These are phyloP conservation scores for Euclidia mi DNA, from an alignment of 2,888 invertebrate species.

Conservation along the genomic window DNA sequence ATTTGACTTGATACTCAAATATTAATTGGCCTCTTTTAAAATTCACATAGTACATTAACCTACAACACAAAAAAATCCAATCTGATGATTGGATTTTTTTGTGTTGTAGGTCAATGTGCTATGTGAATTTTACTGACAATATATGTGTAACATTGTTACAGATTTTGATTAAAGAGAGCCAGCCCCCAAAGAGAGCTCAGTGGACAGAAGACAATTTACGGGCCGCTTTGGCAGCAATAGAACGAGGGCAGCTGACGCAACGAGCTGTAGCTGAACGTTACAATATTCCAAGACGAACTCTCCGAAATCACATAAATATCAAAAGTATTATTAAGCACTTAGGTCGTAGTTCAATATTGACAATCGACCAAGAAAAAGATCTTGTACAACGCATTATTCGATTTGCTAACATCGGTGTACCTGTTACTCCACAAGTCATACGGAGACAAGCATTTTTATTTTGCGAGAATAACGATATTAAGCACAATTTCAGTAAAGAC, in stretches of 20 bases:
- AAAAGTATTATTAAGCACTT: too few relatives aligned
- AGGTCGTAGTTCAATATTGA: too few relatives aligned
- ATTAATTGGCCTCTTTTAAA: too few relatives aligned
- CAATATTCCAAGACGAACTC: too few relatives aligned
- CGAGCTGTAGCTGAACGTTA: too few relatives aligned
- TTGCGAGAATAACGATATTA: not conserved
- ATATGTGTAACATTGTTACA: constrained; percentile 3
- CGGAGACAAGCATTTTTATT: constrained; percentile 1
- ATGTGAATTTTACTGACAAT: constrained; percentile 3
- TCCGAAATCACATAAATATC: too few relatives aligned
- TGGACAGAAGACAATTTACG: not conserved
- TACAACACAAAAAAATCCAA: not conserved
- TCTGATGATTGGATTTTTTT: not conserved
- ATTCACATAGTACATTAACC: constrained; percentile 4
- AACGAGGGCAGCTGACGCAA: too few relatives aligned
- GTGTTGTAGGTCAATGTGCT: constrained; percentile 4
- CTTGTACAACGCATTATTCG: too few relatives aligned
- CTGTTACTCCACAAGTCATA: not conserved
- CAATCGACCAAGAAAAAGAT: too few relatives aligned
- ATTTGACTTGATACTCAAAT: too few relatives aligned
- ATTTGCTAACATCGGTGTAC: too few relatives aligned
- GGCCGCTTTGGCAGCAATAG: too few relatives aligned
- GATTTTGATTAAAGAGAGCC: constrained; percentile 4
- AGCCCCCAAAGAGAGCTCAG: constrained; percentile 3
- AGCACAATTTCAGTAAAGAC: not conserved